Evolutionary conservation across 2,797 vertebrate species (phyloP).

Genomic region (Anniella stebbinsi): DNA sequence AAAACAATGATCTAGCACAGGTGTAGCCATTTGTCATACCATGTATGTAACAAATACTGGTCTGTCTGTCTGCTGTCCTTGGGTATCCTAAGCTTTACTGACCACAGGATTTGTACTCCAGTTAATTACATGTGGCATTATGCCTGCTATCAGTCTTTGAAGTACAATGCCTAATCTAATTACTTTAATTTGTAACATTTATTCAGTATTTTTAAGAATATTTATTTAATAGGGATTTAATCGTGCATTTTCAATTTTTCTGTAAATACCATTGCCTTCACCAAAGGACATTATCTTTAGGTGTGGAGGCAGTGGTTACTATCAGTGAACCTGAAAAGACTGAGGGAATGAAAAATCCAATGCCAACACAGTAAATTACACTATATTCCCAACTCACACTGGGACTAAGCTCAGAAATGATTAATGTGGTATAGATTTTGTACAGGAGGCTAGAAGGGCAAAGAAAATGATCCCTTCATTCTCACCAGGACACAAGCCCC

Average conservation of each 20-base stretch:
- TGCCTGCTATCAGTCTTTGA: slow-evolving; percentile 26
- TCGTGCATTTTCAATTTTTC: slow-evolving; percentile 72
- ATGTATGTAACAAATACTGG: neutral
- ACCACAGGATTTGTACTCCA: neutral
- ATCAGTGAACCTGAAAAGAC: slow-evolving; percentile 60
- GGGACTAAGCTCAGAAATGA: slow-evolving; percentile 59
- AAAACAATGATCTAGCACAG: neutral
- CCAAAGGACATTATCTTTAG: slow-evolving; percentile 65
- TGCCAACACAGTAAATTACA: slow-evolving; percentile 71
- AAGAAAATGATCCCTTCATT: slow-evolving; percentile 59
- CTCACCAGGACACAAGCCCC: slow-evolving; percentile 56
- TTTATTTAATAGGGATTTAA: slow-evolving; percentile 75
- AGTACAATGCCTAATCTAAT: slow-evolving; percentile 50
- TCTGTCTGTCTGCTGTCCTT: neutral
- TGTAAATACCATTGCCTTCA: slow-evolving; percentile 61
- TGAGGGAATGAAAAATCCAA: slow-evolving; percentile 70
- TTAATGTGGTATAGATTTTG: slow-evolving; percentile 71
- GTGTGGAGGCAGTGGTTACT: slow-evolving; percentile 67
- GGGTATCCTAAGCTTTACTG: neutral
- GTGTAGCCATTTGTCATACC: neutral
- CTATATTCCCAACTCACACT: slow-evolving; percentile 48
- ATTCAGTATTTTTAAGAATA: slow-evolving; percentile 71
- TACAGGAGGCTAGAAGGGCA: slow-evolving; percentile 63
- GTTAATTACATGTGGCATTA: slow-evolving; percentile 28
- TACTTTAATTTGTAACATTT: slow-evolving; percentile 64